Base-by-base conservation (phyloP, 2,113 vertebrate species). In the Dunckerocampus dactyliophorus region DNA sequence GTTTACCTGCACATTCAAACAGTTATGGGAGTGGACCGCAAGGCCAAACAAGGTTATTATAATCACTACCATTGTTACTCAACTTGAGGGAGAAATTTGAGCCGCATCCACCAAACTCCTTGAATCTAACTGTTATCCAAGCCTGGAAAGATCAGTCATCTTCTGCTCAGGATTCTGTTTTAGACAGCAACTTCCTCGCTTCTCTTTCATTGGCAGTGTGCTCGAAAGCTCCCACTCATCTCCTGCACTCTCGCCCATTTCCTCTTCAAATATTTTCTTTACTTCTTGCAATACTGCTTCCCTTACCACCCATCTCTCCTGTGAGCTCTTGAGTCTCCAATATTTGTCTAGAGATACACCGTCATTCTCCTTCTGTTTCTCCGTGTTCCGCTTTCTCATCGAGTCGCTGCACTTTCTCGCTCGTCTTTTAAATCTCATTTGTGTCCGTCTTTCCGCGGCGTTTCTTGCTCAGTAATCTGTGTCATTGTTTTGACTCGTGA, bases 301-400 rank as follows among this genome's bases (percentile, higher is more conserved):
- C 52, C 57, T 71, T 68, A 42, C 48, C 63, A 22, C 61, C 67
- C 53, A 52, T 72, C 67, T 79, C 68, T 70, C 71, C 69, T 21
- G 48, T 76, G 65, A 81, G 75, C 57, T 69, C 80, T 74, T 72
- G 46, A 80, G 75, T 72, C 62, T 76, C 64, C 59, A 77, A 77
- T 81, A 79, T 83, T 80, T 80, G 66, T 81, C 69, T 73, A 46
- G 46, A 77, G 71, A 66, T 63, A 64, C 72, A 71, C 54, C 57
- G 43, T 64, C 61, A 67, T 63, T 82, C 73, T 76, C 67, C 6
- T 80, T 59, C 75, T 39, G 62, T 78, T 56, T 59, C 62, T 62
- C 51, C 59, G 57, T 67, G n/a, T 51, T 20, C 11, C 2, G 7
- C 39, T 22, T 28, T 45, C 56, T 28, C 14, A 59, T 63, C n/a